phyloP scores from a whole-genome alignment of 2,888 invertebrate genomes.

The Sepioteuthis lessoniana region DNA sequence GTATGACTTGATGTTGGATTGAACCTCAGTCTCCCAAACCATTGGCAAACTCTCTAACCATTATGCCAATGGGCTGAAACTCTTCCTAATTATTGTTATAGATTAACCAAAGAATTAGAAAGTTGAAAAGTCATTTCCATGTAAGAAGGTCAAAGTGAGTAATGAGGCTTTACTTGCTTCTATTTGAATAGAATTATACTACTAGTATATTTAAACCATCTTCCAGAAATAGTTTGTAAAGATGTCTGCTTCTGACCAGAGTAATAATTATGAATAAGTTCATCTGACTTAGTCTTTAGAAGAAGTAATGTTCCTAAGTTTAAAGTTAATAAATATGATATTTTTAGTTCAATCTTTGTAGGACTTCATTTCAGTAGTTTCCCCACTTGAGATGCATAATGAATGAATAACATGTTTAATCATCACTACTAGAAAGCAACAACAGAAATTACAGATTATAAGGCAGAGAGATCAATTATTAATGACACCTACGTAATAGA shows the following conservation, averaged over 20 bases:
- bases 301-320: not conserved
- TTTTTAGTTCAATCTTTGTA: not conserved
- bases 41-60: no score
- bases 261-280: not conserved
- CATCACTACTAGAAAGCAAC: not conserved
- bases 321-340: not conserved
- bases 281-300: not conserved
- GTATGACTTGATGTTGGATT: no score
- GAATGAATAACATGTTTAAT: not conserved
- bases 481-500: not conserved
- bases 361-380: not conserved
- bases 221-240: conserved; percentile 11
- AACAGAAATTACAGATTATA: not conserved
- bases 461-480: not conserved
- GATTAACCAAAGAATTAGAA: not conserved
- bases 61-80: no score
- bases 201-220: not conserved
- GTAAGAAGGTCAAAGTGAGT: not conserved
- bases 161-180: not conserved
- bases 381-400: not conserved
- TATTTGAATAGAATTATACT: not conserved
- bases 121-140: not conserved
- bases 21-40: no score
- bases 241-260: not conserved
- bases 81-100: no score